Base-by-base conservation (phyloP, 2,113 vertebrate genomes). In the Otis tarda region DNA sequence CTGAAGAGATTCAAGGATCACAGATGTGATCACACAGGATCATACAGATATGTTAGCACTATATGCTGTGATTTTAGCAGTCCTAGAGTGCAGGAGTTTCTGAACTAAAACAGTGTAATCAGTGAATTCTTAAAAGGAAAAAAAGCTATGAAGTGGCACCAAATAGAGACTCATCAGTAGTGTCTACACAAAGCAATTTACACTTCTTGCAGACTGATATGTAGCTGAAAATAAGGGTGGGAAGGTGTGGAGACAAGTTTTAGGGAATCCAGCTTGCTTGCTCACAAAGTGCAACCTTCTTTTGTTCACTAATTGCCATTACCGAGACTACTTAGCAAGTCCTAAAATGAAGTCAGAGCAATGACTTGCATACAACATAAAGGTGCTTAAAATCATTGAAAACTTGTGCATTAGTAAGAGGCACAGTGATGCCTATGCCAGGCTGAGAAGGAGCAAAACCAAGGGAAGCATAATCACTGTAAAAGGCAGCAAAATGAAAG, bases 271-370 rank as follows among this genome's bases (percentile, higher is more conserved):
- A 92, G 71, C 81, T 70, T 97, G 47, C 93, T 97, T 33, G 79
- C 84, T 96, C 96, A 96, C 95, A 78, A 73, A 91, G 25, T 64
- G 43, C 47, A 96, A 79, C 57, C 79, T 94, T 92, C 83, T 92
- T 97, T 96, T 97, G 90, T 94, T 98, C 93, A 83, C 89, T 96
- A 96, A 97, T 85, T 97, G 92, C 83, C 83, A 86, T 97, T 94
- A 88, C 90, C 89, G 87, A 95, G 89, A 87, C 92, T 89, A 92
- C 57, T 94, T 67, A 91, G 50, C 65, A 85, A 96, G 87, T 31
- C 70, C 75, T 92, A 95, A 89, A 35, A 43, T 59, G 82, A 89
- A 94, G 89, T 79, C 61, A 93, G 67, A 96, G 75, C 81, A 94
- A 63, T 53, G 76, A 96, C 90, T 95, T 87, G 69, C 49, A 80